Evolutionary conservation across 2,113 vertebrate genomes (phyloP).

Genomic region (Halichoeres trimaculatus): DNA sequence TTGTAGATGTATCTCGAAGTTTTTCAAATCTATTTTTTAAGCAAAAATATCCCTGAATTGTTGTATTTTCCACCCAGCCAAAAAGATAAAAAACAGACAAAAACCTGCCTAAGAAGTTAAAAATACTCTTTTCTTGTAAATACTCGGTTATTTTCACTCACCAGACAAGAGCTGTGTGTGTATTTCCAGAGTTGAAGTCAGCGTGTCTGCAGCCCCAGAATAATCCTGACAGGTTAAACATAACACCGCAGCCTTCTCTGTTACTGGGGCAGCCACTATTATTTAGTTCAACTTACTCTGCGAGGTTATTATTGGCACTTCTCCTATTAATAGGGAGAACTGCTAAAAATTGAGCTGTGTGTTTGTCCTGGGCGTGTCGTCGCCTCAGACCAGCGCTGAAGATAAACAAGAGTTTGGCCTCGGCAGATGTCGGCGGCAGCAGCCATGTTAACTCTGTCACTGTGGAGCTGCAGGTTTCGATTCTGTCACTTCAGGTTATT

Average conservation of each 20-base stretch:
- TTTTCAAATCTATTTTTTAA: not conserved
- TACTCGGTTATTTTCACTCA: constrained; percentile 64
- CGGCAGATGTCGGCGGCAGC: constrained; percentile 37
- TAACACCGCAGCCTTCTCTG: constrained; percentile 66
- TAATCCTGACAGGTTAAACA: constrained; percentile 66
- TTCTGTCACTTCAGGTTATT: constrained; percentile 35
- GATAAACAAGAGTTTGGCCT: constrained; percentile 64
- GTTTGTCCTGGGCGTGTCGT: constrained; percentile 72
- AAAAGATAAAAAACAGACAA: not conserved
- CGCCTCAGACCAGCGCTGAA: constrained; percentile 60
- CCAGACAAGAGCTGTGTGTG: constrained; percentile 60
- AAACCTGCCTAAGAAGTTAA: not conserved
- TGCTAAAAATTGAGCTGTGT: constrained; percentile 78
- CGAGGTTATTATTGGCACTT: constrained; percentile 77
- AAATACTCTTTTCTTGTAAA: constrained; percentile 58
- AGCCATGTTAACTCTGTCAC: constrained; percentile 51
- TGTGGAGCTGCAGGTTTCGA: constrained; percentile 13
- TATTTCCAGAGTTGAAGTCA: constrained; percentile 65
- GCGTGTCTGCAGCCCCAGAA: constrained; percentile 70
- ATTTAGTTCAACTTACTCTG: constrained; percentile 67
- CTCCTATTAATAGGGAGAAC: constrained; percentile 81
- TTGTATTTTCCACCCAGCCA: not conserved
- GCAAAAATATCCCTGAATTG: not conserved
- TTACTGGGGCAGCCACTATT: constrained; percentile 77
- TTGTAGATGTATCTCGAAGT: too few relatives aligned